Base-by-base conservation (phyloP, 2,797 vertebrate species). In the Chelonia mydas region DNA sequence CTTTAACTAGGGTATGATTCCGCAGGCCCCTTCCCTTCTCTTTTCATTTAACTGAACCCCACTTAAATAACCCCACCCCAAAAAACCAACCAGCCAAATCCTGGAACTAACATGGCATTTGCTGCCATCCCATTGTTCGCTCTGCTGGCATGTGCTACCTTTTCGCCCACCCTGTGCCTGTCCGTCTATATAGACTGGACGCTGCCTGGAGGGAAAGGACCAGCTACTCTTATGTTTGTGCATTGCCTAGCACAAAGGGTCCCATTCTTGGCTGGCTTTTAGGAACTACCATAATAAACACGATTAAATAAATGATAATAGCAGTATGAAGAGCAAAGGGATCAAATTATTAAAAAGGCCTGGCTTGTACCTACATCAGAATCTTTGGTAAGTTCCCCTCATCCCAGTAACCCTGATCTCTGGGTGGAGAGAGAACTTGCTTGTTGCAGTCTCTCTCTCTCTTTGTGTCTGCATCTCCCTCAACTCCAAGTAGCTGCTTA, bases 341-440 rank as follows among this genome's bases (percentile, higher is more conserved):
- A 41, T 33, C 21, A 31, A 23, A 41, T 28, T 9, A 10, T 50
- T 10, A 27, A 7, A 16, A 28, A 49, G 45, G 27, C 25, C 13
- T 49, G 45, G 16, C 25, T 61, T 16, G 33, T 85, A 85, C 23
- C 51, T 65, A 77, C 88, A 90, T 53, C 15, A 17, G 41, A 93
- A 83, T 13, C 13, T 89, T 55, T 45, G 10, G 53, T 51, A 86
- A 85, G 49, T 47, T 81, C 68, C 53, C 41, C 28, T 3, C 21
- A 68, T 78, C 88, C 61, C 2, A 1, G 51, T 19, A 81, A 16
- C 55, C 5, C 0, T 0, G 51, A 1, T 11, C 83, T 33, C 28
- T 61, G 59, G 57, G 25, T 11, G 10, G 55, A 57, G 55, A 57
- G 8, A 27, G 55, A 57, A 57, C 27, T 11, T 1, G 2, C 49